Base-by-base conservation (phyloP, 2,888 invertebrate species). In the Beris morrisii region DNA sequence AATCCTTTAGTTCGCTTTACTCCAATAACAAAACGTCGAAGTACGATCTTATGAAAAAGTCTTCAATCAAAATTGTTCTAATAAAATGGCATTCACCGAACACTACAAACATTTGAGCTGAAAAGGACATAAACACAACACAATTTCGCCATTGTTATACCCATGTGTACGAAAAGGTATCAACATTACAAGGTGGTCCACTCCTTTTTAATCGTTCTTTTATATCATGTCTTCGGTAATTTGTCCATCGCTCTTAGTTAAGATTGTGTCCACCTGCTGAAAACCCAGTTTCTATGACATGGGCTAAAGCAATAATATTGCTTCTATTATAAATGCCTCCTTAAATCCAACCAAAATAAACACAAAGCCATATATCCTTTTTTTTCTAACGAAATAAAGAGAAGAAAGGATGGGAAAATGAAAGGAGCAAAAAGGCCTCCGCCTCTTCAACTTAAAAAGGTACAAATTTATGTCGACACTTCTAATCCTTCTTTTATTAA, bases 141-240 rank as follows among this genome's bases (percentile, higher is more conserved):
- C 22, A 38, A 38, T 1, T 38, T 38, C 38, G 38, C 5, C 5
- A 7, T 38, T 1, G 9, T 38, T 38, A 3, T 38, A 5, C 38
- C 7, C 32, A 4, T 32, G 32, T 7, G 32, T n/a, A 32, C 32
- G n/a, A 38, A 5, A 38, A 38, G 9, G 43, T 44, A 52, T 32
- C 44, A 53, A 53, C n/a, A 28, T 63, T 43, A 43, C 63, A 63
- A 63, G 63, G 53, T 63, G 63, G 53, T 43, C 15, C 46, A 22
- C 30, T n/a, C 38, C 63, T 38, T 63, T 63, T 31, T 63, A 15
- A 63, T 63, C 31, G 43, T 63, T 52, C 44, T 52, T 53, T 53
- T 53, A 53, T 63, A 38, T 63, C 22, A 43, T 63, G 43, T 63
- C 52, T 32, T 53, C 13, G 63, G 4, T 31, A n/a, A 32, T 28